phyloP scores from a whole-genome alignment of 2,888 invertebrate genomes.

The Muschampia plurimacula region DNA sequence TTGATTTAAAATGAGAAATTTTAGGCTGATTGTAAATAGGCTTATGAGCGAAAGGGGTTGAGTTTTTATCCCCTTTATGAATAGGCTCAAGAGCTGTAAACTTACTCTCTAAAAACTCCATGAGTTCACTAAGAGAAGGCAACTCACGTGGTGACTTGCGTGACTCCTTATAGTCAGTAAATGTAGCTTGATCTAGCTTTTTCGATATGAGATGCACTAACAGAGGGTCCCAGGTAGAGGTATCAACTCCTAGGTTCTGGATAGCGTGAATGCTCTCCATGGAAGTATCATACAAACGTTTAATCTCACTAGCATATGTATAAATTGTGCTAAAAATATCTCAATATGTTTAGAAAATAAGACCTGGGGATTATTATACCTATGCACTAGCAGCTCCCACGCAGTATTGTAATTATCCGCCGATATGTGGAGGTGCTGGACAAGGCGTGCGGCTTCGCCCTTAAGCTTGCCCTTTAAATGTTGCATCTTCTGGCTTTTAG shows the following conservation, averaged over 20 bases:
- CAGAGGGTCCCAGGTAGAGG: constrained; percentile 42
- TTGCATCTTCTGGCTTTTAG: too few species aligned
- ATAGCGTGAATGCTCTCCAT: constrained; percentile 44
- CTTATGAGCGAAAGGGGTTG: background rate
- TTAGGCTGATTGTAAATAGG: background rate
- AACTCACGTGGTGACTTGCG: constrained; percentile 39
- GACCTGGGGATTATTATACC: constrained; percentile 10
- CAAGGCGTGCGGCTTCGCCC: constrained; percentile 16
- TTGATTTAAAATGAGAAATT: background rate
- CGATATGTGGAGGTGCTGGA: constrained; percentile 12
- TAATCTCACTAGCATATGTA: constrained; percentile 20
- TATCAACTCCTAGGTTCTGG: constrained; percentile 44
- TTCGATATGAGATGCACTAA: constrained; percentile 37
- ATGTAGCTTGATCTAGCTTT: constrained; percentile 38
- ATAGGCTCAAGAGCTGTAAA: background rate
- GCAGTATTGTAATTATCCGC: constrained; percentile 14
- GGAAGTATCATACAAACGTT: constrained; percentile 40
- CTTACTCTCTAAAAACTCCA: background rate
- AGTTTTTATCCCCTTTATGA: constrained; percentile 1
- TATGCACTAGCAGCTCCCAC: constrained; percentile 4
- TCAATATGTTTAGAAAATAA: constrained; percentile 24
- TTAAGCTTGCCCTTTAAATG: background rate
- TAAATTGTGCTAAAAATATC: constrained; percentile 16
- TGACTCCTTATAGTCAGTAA: constrained; percentile 38
- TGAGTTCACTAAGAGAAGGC: constrained; percentile 39